Base-by-base conservation (phyloP, 2,888 invertebrate genomes). In the Drosophila crucigera region DNA sequence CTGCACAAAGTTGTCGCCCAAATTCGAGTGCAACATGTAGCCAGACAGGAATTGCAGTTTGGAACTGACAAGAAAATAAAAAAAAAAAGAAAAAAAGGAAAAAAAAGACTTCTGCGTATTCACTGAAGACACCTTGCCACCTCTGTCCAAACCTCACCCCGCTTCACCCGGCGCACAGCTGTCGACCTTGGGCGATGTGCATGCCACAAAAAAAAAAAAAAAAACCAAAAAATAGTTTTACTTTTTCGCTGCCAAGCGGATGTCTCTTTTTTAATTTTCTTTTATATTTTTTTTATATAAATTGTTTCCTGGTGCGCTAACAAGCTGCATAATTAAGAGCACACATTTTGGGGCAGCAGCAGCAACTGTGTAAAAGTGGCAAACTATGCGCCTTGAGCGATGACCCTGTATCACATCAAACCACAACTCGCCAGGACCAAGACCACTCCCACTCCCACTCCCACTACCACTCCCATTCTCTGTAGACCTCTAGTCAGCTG, bases 291-390 rank as follows among this genome's bases (percentile, higher is more conserved):
- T 60, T 64, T 28, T 54, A 22, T 43, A 22, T 43, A 5, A 5
- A 14, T 22, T 43, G 3, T 22, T 43, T 41, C n/a, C n/a, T 43
- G 22, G 11, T 43, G 11, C 43, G 43, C 76, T 80, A 83, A 83
- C 81, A 85, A 85, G 71, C 71, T 82, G 79, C 73, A 89, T 84
- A 84, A 84, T 87, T 84, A 79, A 82, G 65, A 56, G 82, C 77
- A 54, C 37, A 76, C 59, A 76, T 62, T 80, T 78, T 35, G 54
- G 43, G 14, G 31, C 31, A 31, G 16, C 37, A 35, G 25, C 30
- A 30, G 30, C 35, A 53, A 31, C 52, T 31, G 50, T 28, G n/a
- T 1, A 11, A 53, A 63, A 71, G 58, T 52, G 43, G 22, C 61
- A 61, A 74, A 65, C 61, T 52, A 50, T 68, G 41, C 50, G 61